A percentile compares a stretch with the other conserved stretches of the same genome.
phyloP scores from a whole-genome alignment of 1,140 invertebrate genomes.

The Polypedilum pembai region DNA sequence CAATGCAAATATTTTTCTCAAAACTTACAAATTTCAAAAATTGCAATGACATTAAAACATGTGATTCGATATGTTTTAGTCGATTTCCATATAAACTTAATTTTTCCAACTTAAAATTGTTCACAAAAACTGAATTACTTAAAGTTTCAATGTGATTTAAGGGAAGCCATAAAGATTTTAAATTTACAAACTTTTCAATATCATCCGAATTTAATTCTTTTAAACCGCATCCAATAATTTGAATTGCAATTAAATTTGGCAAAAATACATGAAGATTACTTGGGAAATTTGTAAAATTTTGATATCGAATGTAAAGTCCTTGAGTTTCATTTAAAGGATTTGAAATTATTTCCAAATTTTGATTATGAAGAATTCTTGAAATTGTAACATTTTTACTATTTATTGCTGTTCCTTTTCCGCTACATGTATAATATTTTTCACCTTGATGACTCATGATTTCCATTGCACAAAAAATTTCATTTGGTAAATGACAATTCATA shows the following conservation, averaged over 20 bases:
- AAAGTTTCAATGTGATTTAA: neutral
- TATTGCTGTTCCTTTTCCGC: neutral
- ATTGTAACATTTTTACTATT: neutral
- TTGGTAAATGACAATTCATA: neutral
- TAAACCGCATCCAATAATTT: neutral
- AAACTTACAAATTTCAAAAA: neutral
- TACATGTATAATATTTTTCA: neutral
- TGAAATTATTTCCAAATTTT: neutral
- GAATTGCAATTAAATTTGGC: neutral
- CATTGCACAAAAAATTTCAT: neutral
- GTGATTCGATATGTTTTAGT: neutral
- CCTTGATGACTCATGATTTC: constrained; percentile 15
- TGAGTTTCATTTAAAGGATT: neutral
- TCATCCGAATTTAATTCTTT: neutral
- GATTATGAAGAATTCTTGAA: neutral
- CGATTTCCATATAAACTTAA: neutral
- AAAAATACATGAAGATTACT: neutral
- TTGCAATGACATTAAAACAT: neutral
- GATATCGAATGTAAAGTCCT: neutral
- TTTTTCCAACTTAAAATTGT: neutral
- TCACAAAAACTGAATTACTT: neutral
- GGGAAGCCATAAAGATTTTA: neutral
- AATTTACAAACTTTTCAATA: neutral
- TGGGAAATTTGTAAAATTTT: neutral
- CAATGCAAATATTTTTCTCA: neutral